phyloP scores from a whole-genome alignment of 2,113 vertebrate species.

The Lichenostomus cassidix region DNA sequence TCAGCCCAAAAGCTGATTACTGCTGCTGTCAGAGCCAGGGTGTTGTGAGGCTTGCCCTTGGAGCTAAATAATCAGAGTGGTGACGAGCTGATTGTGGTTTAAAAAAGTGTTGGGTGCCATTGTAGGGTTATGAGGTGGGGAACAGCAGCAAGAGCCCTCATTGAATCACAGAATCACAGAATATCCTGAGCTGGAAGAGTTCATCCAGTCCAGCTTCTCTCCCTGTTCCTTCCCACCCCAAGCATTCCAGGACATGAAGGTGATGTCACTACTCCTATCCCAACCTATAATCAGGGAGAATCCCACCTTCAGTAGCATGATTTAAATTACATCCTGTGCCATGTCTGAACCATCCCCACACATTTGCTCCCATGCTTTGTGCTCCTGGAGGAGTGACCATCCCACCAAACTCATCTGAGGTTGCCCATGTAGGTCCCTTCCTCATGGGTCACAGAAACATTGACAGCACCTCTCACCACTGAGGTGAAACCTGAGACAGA shows the following conservation, averaged over 20 bases:
- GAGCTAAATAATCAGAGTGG: not conserved
- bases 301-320: not conserved
- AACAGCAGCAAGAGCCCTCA: not conserved
- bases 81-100: not conserved
- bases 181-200: not conserved
- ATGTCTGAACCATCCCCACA: not conserved
- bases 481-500: not conserved
- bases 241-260: no score
- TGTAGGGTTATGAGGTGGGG: not conserved
- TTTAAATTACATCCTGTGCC: not conserved
- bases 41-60: not conserved
- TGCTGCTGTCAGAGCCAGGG: not conserved
- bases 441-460: not conserved
- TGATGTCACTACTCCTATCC: not conserved
- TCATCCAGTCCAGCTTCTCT: not conserved
- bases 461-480: not conserved
- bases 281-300: not conserved
- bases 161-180: not conserved
- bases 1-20: not conserved
- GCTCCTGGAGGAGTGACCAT: not conserved
- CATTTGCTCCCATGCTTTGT: rapidly evolving
- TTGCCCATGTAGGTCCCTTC: no score
- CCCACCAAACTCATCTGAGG: not conserved
- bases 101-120: not conserved
- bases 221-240: not conserved